phyloP scores from a whole-genome alignment of 1,140 invertebrate species.

The Aphaenogaster rudis region DNA sequence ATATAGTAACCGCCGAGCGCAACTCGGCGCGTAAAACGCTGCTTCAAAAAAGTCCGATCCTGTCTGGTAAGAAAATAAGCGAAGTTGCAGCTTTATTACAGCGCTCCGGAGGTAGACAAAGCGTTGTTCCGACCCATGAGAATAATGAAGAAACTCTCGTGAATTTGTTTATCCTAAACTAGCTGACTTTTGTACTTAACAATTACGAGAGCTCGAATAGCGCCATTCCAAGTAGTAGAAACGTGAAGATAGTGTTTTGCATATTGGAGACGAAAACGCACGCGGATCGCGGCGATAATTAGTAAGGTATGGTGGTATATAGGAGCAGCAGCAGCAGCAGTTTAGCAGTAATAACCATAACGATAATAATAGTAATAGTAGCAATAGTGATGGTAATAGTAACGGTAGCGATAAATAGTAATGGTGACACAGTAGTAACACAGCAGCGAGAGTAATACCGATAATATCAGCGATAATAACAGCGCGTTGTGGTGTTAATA shows the following conservation, averaged over 20 bases:
- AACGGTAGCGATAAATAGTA: slow-evolving; percentile 57
- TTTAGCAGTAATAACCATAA: slow-evolving; percentile 52
- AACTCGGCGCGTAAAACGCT: background rate
- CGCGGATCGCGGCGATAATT: slow-evolving; percentile 24
- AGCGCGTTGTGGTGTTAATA: slow-evolving; percentile 28
- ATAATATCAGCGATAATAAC: slow-evolving; percentile 25
- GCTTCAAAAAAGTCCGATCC: slow-evolving; percentile 3
- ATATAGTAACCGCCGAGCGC: slow-evolving; percentile 4
- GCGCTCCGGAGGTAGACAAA: slow-evolving; percentile 58
- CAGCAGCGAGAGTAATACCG: slow-evolving; percentile 48
- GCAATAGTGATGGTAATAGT: slow-evolving; percentile 52
- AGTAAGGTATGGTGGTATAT: slow-evolving; percentile 53
- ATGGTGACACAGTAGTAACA: slow-evolving; percentile 56
- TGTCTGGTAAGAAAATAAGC: slow-evolving; percentile 45
- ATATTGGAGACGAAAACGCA: slow-evolving; percentile 34
- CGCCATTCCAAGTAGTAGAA: slow-evolving; percentile 45
- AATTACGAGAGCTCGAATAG: slow-evolving; percentile 55
- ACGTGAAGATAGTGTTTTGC: slow-evolving; percentile 48
- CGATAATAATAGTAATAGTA: slow-evolving; percentile 44
- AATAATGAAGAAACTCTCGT: slow-evolving; percentile 23
- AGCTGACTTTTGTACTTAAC: slow-evolving; percentile 57
- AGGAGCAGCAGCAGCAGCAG: slow-evolving; percentile 46
- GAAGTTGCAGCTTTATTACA: slow-evolving; percentile 30
- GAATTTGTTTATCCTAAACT: slow-evolving; percentile 46
- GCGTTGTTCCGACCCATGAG: slow-evolving; percentile 46